A percentile compares a stretch with the other conserved stretches of the same genome.
These are phyloP conservation scores for Amphipoea lucens DNA, from an alignment of 2,888 invertebrate species.

Conservation along the genomic window DNA sequence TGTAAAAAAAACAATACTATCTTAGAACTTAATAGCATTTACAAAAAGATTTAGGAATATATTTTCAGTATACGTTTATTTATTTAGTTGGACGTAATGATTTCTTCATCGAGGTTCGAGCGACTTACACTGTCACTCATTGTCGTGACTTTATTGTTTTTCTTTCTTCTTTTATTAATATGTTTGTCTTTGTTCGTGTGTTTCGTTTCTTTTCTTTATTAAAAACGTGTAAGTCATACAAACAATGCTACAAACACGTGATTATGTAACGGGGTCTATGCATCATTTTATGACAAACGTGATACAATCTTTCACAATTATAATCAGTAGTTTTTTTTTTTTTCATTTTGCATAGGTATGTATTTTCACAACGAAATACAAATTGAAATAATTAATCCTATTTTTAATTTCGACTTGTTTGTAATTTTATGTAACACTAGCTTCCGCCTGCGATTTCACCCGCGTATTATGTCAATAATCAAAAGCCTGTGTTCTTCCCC, in stretches of 20 bases:
- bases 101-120: neutral
- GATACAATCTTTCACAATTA: neutral
- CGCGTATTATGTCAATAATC: too few relatives aligned
- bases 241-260: neutral
- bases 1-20: neutral
- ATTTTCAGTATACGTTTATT: conserved; percentile 2
- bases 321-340: neutral
- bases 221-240: conserved; percentile 17
- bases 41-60: neutral
- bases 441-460: too few relatives aligned
- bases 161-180: conserved; percentile 29
- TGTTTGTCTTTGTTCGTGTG: conserved; percentile 12
- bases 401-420: neutral
- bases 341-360: neutral
- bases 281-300: neutral
- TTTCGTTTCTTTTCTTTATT: neutral
- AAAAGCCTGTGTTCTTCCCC: too few relatives aligned
- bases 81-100: conserved; percentile 8
- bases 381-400: neutral
- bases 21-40: neutral
- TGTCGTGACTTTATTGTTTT: conserved; percentile 23
- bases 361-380: neutral
- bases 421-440: too few relatives aligned
- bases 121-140: conserved; percentile 40
- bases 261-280: neutral